A percentile compares a stretch with the other conserved stretches of the same genome.
These are phyloP conservation scores for Tylochromis polylepis DNA, from an alignment of 2,113 vertebrate genomes.

Conservation along the genomic window DNA sequence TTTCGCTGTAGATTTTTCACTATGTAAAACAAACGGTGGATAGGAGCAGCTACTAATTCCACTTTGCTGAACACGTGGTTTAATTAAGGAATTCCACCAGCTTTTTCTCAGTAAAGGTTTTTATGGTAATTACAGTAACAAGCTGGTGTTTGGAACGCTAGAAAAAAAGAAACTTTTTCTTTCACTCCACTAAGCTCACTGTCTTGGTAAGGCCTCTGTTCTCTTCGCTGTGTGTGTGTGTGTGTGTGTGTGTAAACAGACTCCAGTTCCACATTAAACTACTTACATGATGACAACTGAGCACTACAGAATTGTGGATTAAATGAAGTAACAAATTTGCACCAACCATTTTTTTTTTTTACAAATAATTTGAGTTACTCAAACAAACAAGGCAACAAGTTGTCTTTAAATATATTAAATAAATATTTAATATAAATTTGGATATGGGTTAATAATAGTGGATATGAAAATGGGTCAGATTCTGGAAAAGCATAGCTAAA, in stretches of 20 bases:
- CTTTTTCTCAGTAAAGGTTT: neutral
- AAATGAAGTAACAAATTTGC: too few species aligned
- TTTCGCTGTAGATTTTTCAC: neutral
- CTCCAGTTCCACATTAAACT: too few species aligned
- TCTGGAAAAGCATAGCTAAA: neutral
- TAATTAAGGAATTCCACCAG: neutral
- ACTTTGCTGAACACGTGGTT: neutral
- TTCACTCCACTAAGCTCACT: neutral
- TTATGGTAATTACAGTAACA: neutral
- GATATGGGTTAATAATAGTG: neutral
- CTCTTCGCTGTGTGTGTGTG: too few species aligned
- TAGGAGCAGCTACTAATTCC: neutral
- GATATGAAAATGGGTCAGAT: neutral
- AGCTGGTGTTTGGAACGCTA: neutral
- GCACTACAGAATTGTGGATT: too few species aligned
- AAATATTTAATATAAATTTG: too few species aligned
- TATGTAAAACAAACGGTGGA: neutral
- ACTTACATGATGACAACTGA: too few species aligned
- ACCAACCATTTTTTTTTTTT: too few species aligned
- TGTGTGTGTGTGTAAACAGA: too few species aligned
- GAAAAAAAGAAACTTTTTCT: neutral
- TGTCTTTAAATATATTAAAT: too few species aligned
- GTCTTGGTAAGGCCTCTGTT: too few species aligned
- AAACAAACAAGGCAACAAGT: neutral
- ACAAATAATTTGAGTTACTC: too few species aligned